phyloP scores from a whole-genome alignment of 2,113 vertebrate species.

The Indri indri region DNA sequence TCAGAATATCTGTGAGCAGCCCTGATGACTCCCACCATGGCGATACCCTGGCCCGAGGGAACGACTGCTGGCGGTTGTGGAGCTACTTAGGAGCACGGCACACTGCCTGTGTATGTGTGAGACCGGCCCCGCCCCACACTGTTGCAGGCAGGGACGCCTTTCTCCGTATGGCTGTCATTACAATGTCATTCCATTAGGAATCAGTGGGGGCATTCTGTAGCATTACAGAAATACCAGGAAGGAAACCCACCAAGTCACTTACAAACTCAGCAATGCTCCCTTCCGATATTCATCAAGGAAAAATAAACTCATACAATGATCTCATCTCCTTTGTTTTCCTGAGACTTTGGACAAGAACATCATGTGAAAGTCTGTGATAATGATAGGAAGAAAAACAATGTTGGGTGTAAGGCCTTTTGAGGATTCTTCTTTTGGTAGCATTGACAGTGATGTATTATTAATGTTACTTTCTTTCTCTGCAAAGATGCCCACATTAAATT shows the following conservation, averaged over 20 bases:
- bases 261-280: conserved; percentile 15
- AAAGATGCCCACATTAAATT: neutral
- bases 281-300: conserved; percentile 35
- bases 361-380: conserved; percentile 2
- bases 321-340: neutral
- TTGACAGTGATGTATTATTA: neutral
- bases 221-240: conserved; percentile 36
- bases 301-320: neutral
- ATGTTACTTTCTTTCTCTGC: neutral
- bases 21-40: neutral
- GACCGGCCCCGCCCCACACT: conserved; percentile 10
- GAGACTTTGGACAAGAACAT: neutral
- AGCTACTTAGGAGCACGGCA: neutral
- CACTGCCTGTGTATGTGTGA: neutral
- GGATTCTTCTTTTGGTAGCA: neutral
- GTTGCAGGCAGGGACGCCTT: neutral
- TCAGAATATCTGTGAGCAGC: neutral
- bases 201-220: conserved; percentile 35
- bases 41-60: neutral
- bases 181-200: conserved; percentile 64
- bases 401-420: neutral
- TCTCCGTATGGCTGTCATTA: conserved; percentile 52
- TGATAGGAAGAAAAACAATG: conserved; percentile 35
- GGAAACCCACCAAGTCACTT: conserved; percentile 17
- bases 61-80: neutral